Evolutionary conservation across 2,888 invertebrate genomes (phyloP), one percentile per base, ranked within the genome.

Genomic region (Hedya salicella): DNA sequence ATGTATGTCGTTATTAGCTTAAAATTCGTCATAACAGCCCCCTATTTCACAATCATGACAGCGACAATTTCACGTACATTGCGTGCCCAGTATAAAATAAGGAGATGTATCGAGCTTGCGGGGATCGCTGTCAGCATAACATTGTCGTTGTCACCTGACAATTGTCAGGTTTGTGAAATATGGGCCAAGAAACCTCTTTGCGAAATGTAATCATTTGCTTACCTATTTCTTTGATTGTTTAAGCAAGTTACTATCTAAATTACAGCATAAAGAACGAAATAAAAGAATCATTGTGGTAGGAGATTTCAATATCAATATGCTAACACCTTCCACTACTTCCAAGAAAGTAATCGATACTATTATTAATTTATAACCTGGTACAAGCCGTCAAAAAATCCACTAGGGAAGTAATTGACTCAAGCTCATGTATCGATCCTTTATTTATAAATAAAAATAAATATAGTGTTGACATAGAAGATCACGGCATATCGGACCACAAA

Each of bases 401-500:
- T 1, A 36, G 62, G 17, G 40, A 48, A n/a, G 19, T 25, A 1
- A 21, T 25, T 3, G 25, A 16, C 16, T 48, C 54, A 5, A 3
- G 25, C 13, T 32, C 49, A 2, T 63, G 63, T 50, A 63, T 63
- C 1, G 63, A 63, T 30, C 50, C 49, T 0, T 11, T 59, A 9
- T 59, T 59, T 1, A 59, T 48, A n/a, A 57, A 57, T 19, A 30
- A 36, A 9, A 13, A 14, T 0, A 21, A 14, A 1, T 14, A 2
- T 21, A 5, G 0, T 3, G 11, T 48, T 1, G 11, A 14, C 0
- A 19, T 59, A 11, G 8, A 48, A 11, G 48, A 59, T 3, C n/a
- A 59, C 9, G 59, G 59, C 19, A 30, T 56, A 44, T 56, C 56
- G 42, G 56, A 56, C 16, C 44, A 56, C 11, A 56, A 56, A 44